These are phyloP conservation scores for Marronus borbonicus DNA, from an alignment of 2,888 invertebrate species.

Conservation along the genomic window DNA sequence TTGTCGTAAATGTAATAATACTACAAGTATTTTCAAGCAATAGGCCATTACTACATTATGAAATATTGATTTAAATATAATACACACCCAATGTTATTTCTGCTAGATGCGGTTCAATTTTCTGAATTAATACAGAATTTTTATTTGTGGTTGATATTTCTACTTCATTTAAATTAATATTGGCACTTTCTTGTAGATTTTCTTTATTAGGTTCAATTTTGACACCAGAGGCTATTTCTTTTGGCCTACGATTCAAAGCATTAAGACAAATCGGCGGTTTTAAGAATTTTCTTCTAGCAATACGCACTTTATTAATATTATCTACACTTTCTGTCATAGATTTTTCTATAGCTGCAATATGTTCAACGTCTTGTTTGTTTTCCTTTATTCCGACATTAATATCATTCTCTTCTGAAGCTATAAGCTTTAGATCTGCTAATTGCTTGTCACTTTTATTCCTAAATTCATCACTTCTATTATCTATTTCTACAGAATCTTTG, in stretches of 20 bases:
- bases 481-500: constrained; percentile 28
- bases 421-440: not conserved
- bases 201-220: constrained; percentile 57
- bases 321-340: constrained; percentile 54
- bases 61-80: constrained; percentile 40
- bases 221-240: constrained; percentile 51
- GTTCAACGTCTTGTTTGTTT: constrained; percentile 4
- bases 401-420: not conserved
- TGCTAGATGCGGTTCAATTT: constrained; percentile 10
- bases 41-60: constrained; percentile 10
- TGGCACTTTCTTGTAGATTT: constrained; percentile 47
- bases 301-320: constrained; percentile 58
- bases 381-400: constrained; percentile 1
- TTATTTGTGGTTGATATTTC: constrained; percentile 39
- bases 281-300: constrained; percentile 59
- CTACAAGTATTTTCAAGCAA: not conserved
- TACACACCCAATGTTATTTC: constrained; percentile 37
- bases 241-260: constrained; percentile 56
- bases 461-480: constrained; percentile 37
- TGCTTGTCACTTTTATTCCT: not conserved
- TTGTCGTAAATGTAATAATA: no score
- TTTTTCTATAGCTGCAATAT: constrained; percentile 1
- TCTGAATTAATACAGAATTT: constrained; percentile 28
- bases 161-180: constrained; percentile 49
- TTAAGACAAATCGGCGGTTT: constrained; percentile 60